phyloP scores from a whole-genome alignment of 2,888 invertebrate species.

The Geophilus truncorum region DNA sequence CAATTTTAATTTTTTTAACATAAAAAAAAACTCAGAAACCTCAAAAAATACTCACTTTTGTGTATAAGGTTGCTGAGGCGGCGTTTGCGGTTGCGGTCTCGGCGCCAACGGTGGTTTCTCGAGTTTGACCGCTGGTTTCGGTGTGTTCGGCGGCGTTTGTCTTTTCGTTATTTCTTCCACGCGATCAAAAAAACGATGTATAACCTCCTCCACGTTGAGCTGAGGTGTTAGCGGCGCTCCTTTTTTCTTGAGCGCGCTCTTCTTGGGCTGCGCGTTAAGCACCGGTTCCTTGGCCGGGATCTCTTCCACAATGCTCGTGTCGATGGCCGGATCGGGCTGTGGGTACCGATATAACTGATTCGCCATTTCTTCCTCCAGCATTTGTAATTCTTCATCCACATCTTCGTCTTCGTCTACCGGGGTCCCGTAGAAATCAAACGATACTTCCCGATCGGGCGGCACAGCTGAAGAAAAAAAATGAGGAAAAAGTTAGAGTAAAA shows the following conservation, averaged over 20 bases:
- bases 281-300: conserved; percentile 89
- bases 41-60: neutral
- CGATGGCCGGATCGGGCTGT: conserved; percentile 46
- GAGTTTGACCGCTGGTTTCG: conserved; percentile 33
- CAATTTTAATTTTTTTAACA: too few species aligned
- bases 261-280: conserved; percentile 84
- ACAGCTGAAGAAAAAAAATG: too few species aligned
- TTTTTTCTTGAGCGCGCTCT: conserved; percentile 76
- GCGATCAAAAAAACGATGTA: neutral
- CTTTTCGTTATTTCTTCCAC: neutral
- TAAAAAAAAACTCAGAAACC: too few species aligned
- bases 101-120: conserved; percentile 35
- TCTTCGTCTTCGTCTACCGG: conserved; percentile 44
- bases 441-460: neutral
- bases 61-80: conserved; percentile 31
- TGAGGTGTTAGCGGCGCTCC: conserved; percentile 30
- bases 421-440: conserved; percentile 1
- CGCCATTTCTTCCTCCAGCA: neutral
- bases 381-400: conserved; percentile 51
- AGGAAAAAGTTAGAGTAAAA: too few species aligned
- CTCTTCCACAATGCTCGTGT: conserved; percentile 80
- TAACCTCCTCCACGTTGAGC: neutral
- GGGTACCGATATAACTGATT: conserved; percentile 25
- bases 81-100: conserved; percentile 33
- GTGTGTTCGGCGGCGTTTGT: conserved; percentile 30